Evolutionary conservation across 2,113 vertebrate genomes (phyloP).

Genomic region (Pavo muticus): DNA sequence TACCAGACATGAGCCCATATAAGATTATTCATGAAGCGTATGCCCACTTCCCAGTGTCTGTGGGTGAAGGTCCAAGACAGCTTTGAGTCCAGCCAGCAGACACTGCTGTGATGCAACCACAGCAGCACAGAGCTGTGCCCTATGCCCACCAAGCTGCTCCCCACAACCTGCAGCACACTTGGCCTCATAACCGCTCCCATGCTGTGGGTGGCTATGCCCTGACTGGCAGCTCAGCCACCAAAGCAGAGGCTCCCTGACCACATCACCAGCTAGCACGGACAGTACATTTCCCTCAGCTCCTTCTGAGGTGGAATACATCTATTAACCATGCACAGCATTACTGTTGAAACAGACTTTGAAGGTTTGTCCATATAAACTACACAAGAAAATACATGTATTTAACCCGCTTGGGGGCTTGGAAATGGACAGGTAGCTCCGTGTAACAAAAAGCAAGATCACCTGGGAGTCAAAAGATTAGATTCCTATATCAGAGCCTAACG

Average conservation of each 20-base stretch:
- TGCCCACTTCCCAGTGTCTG: neutral
- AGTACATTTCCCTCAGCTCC: neutral
- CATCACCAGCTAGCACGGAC: neutral
- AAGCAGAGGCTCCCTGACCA: neutral
- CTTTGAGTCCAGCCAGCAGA: neutral
- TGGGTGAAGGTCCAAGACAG: neutral
- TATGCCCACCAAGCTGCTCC: neutral
- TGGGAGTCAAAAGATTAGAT: neutral
- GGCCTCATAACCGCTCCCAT: accelerated
- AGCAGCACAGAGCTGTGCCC: neutral
- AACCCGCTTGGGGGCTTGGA: neutral
- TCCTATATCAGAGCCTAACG: neutral
- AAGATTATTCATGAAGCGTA: neutral
- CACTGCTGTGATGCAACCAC: neutral
- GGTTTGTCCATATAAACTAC: neutral
- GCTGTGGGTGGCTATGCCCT: accelerated
- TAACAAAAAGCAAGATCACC: neutral
- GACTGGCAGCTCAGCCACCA: neutral
- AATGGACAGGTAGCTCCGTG: neutral
- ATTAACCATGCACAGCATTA: neutral
- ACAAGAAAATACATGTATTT: neutral
- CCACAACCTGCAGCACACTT: neutral
- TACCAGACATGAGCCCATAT: neutral
- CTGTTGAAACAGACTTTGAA: neutral
- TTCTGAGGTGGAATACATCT: neutral